Conservation (phyloP, 2,797 vertebrate species). For the Hypotaenidia okinawae region DNA sequence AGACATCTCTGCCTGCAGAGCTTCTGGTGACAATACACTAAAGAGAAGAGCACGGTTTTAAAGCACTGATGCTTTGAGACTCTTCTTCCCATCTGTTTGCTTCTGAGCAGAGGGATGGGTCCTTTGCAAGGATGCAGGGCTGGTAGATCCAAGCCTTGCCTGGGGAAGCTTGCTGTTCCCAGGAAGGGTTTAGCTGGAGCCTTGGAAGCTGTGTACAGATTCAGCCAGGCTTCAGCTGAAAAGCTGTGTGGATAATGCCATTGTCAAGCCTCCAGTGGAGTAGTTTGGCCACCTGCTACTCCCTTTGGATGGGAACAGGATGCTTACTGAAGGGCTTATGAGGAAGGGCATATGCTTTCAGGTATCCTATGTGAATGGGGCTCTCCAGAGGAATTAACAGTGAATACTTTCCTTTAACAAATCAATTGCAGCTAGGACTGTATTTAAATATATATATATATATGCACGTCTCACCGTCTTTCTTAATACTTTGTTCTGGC, state of each 20-base stretch:
- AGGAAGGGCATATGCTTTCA: neutral
- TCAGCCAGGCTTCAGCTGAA: slow-evolving; percentile 22
- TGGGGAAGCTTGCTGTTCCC: neutral
- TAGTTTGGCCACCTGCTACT: slow-evolving; percentile 50
- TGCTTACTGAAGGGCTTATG: neutral
- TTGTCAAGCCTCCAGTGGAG: slow-evolving; percentile 16
- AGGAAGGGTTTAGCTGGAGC: slow-evolving; percentile 6
- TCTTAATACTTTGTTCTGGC: neutral
- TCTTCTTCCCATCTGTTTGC: slow-evolving; percentile 47
- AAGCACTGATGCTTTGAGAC: slow-evolving; percentile 24
- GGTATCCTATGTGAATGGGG: neutral
- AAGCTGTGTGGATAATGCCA: slow-evolving; percentile 24
- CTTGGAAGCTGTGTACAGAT: slow-evolving; percentile 8
- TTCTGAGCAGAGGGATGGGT: neutral
- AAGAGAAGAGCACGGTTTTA: neutral
- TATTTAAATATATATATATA: too few species aligned
- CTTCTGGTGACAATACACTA: slow-evolving; percentile 17
- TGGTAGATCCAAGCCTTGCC: slow-evolving; percentile 2
- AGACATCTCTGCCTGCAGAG: neutral
- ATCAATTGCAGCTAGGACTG: neutral
- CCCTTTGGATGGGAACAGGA: neutral
- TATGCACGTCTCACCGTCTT: neutral
- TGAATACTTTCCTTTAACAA: neutral
- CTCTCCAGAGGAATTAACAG: neutral
- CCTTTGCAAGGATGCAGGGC: neutral